A percentile compares a stretch with the other conserved stretches of the same genome.
These are phyloP conservation scores for Agrotis exclamationis DNA, from an alignment of 2,888 invertebrate species.

Conservation along the genomic window DNA sequence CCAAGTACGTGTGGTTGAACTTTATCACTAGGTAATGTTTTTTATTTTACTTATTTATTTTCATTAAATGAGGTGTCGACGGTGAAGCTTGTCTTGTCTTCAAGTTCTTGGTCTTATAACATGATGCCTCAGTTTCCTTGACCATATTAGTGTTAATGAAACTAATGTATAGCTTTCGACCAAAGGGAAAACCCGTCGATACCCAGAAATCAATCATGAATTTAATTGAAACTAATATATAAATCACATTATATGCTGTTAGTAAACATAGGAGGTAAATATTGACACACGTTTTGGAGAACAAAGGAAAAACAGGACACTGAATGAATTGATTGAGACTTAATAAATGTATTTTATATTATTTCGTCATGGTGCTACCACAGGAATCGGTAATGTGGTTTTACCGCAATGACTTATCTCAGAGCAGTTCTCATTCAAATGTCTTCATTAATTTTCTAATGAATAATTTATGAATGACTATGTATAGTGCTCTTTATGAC, in stretches of 20 bases:
- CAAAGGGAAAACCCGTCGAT: not conserved
- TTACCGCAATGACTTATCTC: conserved; percentile 12
- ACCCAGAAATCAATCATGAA: not conserved
- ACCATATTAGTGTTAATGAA: not conserved
- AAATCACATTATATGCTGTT: not conserved
- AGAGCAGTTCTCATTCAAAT: conserved; percentile 23
- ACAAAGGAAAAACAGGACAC: conserved; percentile 48
- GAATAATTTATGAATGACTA: conserved; percentile 26
- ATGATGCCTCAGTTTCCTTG: no score
- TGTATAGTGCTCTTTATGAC: no score
- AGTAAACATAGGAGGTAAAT: conserved; percentile 12
- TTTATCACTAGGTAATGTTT: not conserved
- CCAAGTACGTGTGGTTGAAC: not conserved
- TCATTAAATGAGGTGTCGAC: no score
- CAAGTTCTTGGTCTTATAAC: no score
- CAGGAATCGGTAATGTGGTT: conserved; percentile 33
- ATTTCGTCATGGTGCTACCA: conserved; percentile 25
- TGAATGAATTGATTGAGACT: conserved; percentile 11
- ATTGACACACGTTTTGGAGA: conserved; percentile 18
- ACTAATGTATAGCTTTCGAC: not conserved
- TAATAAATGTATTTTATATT: not conserved
- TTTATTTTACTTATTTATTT: not conserved
- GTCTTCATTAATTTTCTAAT: conserved; percentile 6
- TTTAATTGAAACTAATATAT: conserved; percentile 1
- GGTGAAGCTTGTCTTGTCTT: no score